A percentile compares a stretch with the other conserved stretches of the same genome.
phyloP scores from a whole-genome alignment of 2,888 invertebrate genomes.

The Mylabris sibirica region DNA sequence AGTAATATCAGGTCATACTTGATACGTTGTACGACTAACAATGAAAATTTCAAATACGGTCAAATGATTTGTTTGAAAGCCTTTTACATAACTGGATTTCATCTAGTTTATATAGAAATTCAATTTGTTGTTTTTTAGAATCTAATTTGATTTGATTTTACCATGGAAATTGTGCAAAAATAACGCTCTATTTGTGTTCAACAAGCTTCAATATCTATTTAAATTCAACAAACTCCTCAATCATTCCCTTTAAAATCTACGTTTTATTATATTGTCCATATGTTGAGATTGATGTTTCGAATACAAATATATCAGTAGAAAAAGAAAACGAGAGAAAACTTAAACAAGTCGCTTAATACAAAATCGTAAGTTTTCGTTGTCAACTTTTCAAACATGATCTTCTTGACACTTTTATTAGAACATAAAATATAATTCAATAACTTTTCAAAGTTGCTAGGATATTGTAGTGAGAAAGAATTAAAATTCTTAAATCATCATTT shows the following conservation, averaged over 20 bases:
- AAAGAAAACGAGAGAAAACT: background rate
- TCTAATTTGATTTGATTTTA: background rate
- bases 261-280: background rate
- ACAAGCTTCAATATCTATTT: no score
- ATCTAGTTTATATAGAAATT: background rate
- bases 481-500: background rate
- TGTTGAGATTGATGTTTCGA: background rate
- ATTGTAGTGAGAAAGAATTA: background rate
- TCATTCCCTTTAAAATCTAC: background rate
- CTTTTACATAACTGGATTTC: background rate
- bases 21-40: background rate
- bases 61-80: background rate
- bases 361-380: background rate
- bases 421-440: background rate
- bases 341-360: background rate
- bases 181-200: no score
- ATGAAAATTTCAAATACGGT: background rate
- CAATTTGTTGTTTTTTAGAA: background rate
- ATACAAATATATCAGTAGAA: background rate
- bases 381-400: background rate
- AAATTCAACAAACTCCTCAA: background rate
- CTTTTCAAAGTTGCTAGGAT: background rate
- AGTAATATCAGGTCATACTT: background rate
- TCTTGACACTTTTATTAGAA: slow-evolving; percentile 3
- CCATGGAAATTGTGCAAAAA: background rate